Conservation (phyloP, 2,888 invertebrate species). For the Polyommatus iphigenia region DNA sequence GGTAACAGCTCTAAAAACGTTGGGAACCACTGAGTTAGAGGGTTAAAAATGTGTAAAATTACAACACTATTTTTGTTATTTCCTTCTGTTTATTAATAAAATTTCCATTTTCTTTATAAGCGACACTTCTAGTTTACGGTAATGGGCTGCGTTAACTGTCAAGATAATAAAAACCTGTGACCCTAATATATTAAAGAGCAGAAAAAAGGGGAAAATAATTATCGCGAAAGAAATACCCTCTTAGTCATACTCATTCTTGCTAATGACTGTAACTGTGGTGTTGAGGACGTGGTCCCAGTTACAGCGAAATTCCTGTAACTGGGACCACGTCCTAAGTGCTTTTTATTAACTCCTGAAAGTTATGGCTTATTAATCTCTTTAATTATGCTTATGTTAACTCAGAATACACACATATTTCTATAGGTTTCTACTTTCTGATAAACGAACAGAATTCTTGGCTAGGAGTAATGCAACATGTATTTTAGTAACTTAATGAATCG, state of each 20-base stretch:
- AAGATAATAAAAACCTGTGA: slow-evolving; percentile 31
- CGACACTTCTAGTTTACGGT: not conserved
- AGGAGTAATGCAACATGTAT: not conserved
- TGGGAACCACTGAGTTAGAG: too few relatives aligned
- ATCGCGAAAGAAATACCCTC: slow-evolving; percentile 51
- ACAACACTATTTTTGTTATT: not conserved
- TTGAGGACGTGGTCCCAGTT: slow-evolving; percentile 36
- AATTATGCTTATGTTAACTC: not conserved
- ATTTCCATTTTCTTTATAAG: not conserved
- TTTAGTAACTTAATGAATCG: not conserved
- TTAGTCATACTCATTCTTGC: slow-evolving; percentile 49
- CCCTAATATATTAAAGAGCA: slow-evolving; percentile 26
- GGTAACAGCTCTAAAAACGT: too few relatives aligned
- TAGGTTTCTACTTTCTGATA: too few relatives aligned
- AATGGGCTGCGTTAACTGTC: not conserved
- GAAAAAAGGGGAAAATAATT: slow-evolving; percentile 44
- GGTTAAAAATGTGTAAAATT: not conserved
- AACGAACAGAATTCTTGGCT: not conserved
- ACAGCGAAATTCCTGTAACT: slow-evolving; percentile 40
- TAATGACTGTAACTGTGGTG: slow-evolving; percentile 52
- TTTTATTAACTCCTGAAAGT: not conserved
- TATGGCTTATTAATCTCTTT: not conserved
- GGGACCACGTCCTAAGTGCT: not conserved
- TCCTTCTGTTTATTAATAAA: not conserved
- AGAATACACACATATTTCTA: not conserved